phyloP scores from a whole-genome alignment of 2,888 invertebrate genomes.

The Torymus tubicola region DNA sequence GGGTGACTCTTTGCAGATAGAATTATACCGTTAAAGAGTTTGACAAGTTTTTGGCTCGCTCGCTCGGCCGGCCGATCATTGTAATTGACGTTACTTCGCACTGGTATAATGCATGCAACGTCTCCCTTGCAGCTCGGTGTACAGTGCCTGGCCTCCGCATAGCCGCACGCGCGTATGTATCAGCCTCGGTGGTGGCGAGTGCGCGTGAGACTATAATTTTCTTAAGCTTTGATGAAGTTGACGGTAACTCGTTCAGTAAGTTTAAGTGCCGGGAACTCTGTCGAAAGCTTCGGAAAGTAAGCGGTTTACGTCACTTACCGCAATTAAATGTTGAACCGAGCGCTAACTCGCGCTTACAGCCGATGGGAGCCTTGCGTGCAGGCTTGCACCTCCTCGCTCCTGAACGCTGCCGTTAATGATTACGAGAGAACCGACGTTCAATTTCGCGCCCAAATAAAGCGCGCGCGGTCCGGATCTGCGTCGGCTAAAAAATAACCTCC shows the following conservation, averaged over 20 bases:
- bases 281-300: conserved; percentile 51
- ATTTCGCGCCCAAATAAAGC: conserved; percentile 2
- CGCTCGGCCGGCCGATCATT: too few relatives aligned
- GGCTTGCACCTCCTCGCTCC: background rate
- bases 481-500: too few relatives aligned
- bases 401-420: background rate
- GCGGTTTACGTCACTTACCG: conserved; percentile 49
- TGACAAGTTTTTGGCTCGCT: too few relatives aligned
- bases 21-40: too few relatives aligned
- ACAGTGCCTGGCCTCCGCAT: too few relatives aligned
- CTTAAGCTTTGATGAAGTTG: conserved; percentile 49
- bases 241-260: conserved; percentile 47
- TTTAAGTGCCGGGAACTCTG: conserved; percentile 48
- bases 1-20: too few relatives aligned
- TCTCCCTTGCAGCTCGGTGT: too few relatives aligned
- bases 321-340: conserved; percentile 47
- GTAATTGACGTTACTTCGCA: background rate
- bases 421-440: background rate
- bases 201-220: conserved; percentile 37
- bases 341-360: conserved; percentile 38
- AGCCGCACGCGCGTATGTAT: too few relatives aligned
- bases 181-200: too few relatives aligned
- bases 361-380: background rate
- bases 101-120: background rate
- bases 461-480: background rate